Base-by-base conservation (phyloP, 2,797 vertebrate genomes). In the Protonibea diacanthus region DNA sequence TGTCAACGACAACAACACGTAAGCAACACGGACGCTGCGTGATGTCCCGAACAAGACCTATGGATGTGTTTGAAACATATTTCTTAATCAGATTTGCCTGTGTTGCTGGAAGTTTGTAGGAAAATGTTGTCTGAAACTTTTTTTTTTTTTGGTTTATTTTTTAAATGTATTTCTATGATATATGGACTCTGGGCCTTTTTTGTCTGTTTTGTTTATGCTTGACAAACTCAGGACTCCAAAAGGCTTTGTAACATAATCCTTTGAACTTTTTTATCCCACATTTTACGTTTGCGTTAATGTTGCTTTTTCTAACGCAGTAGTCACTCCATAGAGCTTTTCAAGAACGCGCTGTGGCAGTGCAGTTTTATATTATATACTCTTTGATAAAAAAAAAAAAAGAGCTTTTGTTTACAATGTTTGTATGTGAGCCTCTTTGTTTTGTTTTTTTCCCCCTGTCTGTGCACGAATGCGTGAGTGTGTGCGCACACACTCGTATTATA, bases 221-320 rank as follows among this genome's bases (percentile, higher is more conserved):
- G 69, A 90, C 83, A 90, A 94, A 93, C 95, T 96, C 95, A 96
- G 95, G 95, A 95, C 89, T 89, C 70, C 68, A 71, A 88, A 90
- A 93, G 86, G 89, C 86, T 89, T 90, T 82, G 83, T 87, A 82
- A 86, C 74, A 77, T 88, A 83, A 77, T 71, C 49, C n/a, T 83
- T 80, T 61, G 9, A 67, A 75, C 51, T 76, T 89, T 83, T 89
- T 82, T 76, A 89, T 79, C 72, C 72, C 82, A 85, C 75, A 33
- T 71, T 59, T 80, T 83, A 49, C 76, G 66, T 84, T 86, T 83
- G 53, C 18, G 0, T 82, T 3, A 3, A 59, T 13, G 47, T 70
- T 82, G 42, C 52, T 86, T 74, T 89, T 93, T 91, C 78, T 88
- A 86, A 88, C 55, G 76, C 87, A 86, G 85, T 87, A 81, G 77